phyloP scores from a whole-genome alignment of 2,797 vertebrate species.

The Xiphorhynchus erythropygius region DNA sequence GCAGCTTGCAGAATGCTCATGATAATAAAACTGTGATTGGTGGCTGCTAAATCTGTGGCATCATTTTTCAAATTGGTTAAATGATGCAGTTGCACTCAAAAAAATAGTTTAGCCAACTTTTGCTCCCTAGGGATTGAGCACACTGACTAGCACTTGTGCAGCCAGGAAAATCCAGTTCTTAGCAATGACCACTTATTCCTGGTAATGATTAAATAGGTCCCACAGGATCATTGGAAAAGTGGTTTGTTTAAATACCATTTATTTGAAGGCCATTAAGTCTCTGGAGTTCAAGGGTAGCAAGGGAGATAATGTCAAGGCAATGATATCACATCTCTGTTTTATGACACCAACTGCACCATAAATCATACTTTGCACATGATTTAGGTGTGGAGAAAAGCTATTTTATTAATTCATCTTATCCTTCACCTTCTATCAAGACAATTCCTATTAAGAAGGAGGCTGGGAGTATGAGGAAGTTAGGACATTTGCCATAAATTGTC shows the following conservation, averaged over 20 bases:
- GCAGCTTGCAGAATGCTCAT: neutral
- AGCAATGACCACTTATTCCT: constrained; percentile 30
- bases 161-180: constrained; percentile 58
- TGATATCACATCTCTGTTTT: constrained; percentile 68
- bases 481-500: neutral
- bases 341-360: constrained; percentile 52
- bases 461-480: neutral
- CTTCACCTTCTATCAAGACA: constrained; percentile 58
- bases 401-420: constrained; percentile 64
- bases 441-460: neutral
- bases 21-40: neutral
- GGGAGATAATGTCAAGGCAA: constrained; percentile 47
- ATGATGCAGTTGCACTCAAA: neutral
- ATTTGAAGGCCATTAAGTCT: constrained; percentile 72
- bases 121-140: neutral
- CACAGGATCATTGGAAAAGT: constrained; percentile 58
- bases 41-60: neutral
- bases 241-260: constrained; percentile 72
- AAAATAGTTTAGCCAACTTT: neutral
- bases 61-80: neutral
- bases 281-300: constrained; percentile 70
- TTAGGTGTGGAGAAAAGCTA: constrained; percentile 60
- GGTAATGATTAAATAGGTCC: constrained; percentile 74
- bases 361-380: constrained; percentile 65
- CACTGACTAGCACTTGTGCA: neutral